These are phyloP conservation scores for Rhinichthys klamathensis DNA, from an alignment of 2,113 vertebrate genomes.

Conservation along the genomic window DNA sequence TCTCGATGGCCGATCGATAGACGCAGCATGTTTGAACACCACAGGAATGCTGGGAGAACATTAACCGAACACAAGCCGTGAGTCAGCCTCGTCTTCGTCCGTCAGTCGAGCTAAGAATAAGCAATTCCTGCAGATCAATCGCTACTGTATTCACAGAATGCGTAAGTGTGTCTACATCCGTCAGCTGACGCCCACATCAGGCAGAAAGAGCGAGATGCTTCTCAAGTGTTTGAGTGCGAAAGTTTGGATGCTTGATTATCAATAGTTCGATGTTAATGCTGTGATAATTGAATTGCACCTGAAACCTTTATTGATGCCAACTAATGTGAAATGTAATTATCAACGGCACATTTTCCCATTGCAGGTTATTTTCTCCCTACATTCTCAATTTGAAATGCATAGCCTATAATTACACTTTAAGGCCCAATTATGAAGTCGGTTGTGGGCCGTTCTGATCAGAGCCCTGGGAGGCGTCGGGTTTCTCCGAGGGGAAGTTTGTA, in stretches of 20 bases:
- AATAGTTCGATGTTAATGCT: neutral
- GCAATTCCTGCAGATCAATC: constrained; percentile 17
- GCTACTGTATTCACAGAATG: constrained; percentile 15
- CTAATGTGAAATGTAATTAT: constrained; percentile 14
- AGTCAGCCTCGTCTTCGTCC: constrained; percentile 5
- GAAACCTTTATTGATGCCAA: neutral
- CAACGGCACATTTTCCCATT: neutral
- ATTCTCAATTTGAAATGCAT: constrained; percentile 6
- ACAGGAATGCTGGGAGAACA: constrained; percentile 12
- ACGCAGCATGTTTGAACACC: neutral
- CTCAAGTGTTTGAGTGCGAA: neutral
- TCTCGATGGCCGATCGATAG: neutral
- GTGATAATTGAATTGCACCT: neutral
- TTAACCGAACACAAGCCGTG: neutral
- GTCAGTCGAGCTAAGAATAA: neutral
- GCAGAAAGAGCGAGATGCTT: neutral
- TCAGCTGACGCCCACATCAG: neutral
- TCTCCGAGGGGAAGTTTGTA: constrained; percentile 18
- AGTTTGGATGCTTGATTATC: neutral
- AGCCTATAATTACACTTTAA: constrained; percentile 20
- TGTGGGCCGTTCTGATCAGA: constrained; percentile 22
- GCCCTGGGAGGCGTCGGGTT: neutral
- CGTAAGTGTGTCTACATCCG: neutral
- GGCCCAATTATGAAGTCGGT: constrained; percentile 32
- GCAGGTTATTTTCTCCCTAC: neutral